These are phyloP conservation scores for Leptinotarsa tumamoca DNA, from an alignment of 2,888 invertebrate genomes.

Conservation along the genomic window DNA sequence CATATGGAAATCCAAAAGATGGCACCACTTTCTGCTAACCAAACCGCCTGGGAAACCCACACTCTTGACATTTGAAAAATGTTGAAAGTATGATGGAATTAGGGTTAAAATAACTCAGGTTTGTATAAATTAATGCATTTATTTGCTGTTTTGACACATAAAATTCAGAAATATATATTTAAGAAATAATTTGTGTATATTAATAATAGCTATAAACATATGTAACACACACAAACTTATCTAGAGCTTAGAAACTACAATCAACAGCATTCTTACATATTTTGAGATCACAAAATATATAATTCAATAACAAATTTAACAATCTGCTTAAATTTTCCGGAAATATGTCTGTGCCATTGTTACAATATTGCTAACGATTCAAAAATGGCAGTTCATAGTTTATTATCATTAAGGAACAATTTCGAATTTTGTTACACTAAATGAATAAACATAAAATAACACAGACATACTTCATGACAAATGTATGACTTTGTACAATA, in stretches of 20 bases:
- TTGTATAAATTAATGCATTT: slow-evolving; percentile 65
- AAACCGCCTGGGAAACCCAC: no score
- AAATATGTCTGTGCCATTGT: slow-evolving; percentile 41
- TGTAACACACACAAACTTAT: slow-evolving; percentile 62
- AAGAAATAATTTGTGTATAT: slow-evolving; percentile 65
- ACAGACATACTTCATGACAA: slow-evolving; percentile 41
- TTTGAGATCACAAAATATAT: slow-evolving; percentile 68
- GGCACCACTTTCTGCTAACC: no score
- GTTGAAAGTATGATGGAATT: no score
- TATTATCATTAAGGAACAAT: slow-evolving; percentile 55
- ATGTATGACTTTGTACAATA: slow-evolving; percentile 45
- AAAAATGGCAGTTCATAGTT: slow-evolving; percentile 56
- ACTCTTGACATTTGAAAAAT: no score
- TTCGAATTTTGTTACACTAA: slow-evolving; percentile 50
- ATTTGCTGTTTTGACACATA: slow-evolving; percentile 66
- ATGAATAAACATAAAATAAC: slow-evolving; percentile 36
- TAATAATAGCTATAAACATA: slow-evolving; percentile 63
- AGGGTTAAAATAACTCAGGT: not conserved
- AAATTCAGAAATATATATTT: slow-evolving; percentile 67
- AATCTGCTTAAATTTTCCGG: slow-evolving; percentile 53
- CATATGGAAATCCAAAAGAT: no score
- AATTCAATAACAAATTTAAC: slow-evolving; percentile 66
- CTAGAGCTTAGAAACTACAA: slow-evolving; percentile 58
- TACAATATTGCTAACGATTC: slow-evolving; percentile 52
- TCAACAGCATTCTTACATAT: slow-evolving; percentile 65